Evolutionary conservation across 2,113 vertebrate genomes (phyloP), one percentile per base, ranked within the genome.

Genomic region (Isichthys henryi): DNA sequence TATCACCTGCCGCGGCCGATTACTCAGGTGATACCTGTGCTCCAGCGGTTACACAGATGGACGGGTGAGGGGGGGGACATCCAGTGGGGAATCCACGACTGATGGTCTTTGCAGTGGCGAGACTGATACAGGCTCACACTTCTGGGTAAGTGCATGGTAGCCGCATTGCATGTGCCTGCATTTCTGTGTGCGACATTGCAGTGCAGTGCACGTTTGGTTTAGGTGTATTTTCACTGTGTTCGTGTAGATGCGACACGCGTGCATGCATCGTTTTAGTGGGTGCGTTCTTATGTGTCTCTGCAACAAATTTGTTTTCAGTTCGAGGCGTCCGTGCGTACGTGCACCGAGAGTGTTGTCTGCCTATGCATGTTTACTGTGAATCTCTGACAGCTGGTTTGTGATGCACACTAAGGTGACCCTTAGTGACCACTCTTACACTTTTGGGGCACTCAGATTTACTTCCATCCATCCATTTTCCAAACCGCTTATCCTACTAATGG

Each of bases 21-120:
- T 88, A 89, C 90, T 89, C 74, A 89, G 92, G 94, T 95, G 94
- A 95, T 95, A 94, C 95, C 94, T 95, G 93, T 95, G 93, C 90
- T 93, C 92, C 94, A 94, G 95, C 94, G 94, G 93, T 94, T 95
- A 95, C 95, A 95, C 95, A 95, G 95, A 96, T 95, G 94, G 95
- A 95, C 94, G 94, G 95, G 95, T 95, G 95, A 94, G 93, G 94
- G 94, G 94, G 94, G 92, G 93, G 53, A 1, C 94, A 94, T 91
- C 92, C 93, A 94, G 92, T 93, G 11, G 35, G 39, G 35, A 10
- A 27, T 87, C 27, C 31, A 39, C n/a, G 86, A 35, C 86, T 31
- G 52, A 87, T 35, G 49, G 35, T 45, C 8, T 31, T 7, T 58
- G 56, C 9, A n/a, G 31, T 62, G 35, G 17, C 9, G 19, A 49